Percentiles rank a stretch among this genome's conserved stretches.
Conservation (phyloP, 2,113 vertebrate species). For the Nothocercus nigrocapillus region DNA sequence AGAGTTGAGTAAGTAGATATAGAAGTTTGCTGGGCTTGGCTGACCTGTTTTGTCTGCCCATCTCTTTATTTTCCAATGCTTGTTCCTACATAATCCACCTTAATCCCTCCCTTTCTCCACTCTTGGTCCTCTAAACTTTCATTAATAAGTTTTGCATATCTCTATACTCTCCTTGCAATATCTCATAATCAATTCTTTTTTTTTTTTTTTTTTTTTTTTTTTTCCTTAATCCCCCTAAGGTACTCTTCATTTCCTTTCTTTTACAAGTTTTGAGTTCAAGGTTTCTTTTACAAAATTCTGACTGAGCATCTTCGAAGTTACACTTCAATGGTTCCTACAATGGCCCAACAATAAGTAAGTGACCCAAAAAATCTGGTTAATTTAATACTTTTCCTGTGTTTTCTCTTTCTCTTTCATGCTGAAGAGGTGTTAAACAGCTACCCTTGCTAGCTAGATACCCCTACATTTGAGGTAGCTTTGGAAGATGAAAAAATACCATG, state of each 20-base stretch:
- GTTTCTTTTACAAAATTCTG: not conserved
- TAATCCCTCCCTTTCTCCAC: not conserved
- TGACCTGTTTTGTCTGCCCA: accelerated
- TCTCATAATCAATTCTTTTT: accelerated
- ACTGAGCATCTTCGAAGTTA: not conserved
- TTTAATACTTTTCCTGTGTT: not conserved
- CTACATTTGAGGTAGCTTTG: not conserved
- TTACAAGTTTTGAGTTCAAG: too few species aligned
- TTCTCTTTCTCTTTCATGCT: not conserved
- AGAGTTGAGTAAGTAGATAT: not conserved
- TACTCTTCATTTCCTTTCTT: accelerated
- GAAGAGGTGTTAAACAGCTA: not conserved
- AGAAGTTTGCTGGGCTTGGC: not conserved
- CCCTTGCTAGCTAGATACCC: not conserved
- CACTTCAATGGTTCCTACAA: not conserved
- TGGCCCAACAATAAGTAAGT: not conserved
- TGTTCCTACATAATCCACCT: not conserved
- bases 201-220: not conserved
- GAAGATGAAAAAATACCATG: not conserved
- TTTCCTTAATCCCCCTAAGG: not conserved
- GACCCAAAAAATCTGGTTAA: not conserved
- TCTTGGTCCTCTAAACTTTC: not conserved
- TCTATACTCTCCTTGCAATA: not conserved
- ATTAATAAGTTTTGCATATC: not conserved
- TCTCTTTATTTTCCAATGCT: accelerated